phyloP scores from a whole-genome alignment of 2,113 vertebrate genomes.

The Pica pica region DNA sequence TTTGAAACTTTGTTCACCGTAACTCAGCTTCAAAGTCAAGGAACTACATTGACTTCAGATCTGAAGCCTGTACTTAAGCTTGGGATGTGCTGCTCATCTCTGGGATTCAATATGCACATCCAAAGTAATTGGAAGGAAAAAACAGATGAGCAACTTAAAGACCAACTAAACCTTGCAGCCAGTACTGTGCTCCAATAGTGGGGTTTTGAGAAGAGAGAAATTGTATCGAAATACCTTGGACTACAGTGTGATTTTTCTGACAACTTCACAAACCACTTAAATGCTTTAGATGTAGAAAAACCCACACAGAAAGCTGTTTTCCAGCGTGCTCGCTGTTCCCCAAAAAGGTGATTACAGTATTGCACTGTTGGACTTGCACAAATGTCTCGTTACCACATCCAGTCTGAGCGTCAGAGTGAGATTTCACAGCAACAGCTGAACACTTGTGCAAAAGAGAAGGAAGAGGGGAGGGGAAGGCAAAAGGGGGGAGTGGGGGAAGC shows the following conservation, averaged over 20 bases:
- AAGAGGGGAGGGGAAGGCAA: background rate
- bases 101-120: background rate
- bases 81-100: background rate
- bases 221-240: rapidly evolving
- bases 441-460: background rate
- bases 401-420: background rate
- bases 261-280: background rate
- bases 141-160: background rate
- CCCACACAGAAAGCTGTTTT: background rate
- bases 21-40: background rate
- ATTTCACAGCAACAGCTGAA: background rate
- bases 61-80: background rate
- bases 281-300: background rate
- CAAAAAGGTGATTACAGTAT: background rate
- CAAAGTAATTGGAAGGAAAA: background rate
- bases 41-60: background rate
- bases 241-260: background rate
- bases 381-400: background rate
- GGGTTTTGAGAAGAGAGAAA: background rate
- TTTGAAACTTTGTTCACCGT: background rate
- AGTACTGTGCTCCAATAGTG: background rate
- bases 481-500: background rate
- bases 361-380: background rate
- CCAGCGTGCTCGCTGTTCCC: rapidly evolving
- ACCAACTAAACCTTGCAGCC: background rate